Base-by-base conservation (phyloP, 2,888 invertebrate genomes). In the Sarcophaga carnaria region DNA sequence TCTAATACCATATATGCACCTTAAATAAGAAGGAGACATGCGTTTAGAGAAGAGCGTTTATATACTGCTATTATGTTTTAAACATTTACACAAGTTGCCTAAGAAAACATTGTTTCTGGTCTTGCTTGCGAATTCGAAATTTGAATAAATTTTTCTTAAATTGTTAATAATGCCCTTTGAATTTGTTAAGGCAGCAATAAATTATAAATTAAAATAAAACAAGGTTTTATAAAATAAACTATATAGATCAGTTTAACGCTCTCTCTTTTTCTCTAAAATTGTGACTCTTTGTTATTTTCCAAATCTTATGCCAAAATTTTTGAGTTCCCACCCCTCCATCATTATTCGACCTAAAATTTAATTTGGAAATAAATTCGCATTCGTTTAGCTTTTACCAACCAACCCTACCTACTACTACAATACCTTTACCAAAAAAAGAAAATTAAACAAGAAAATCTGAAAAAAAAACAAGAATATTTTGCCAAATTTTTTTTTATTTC, bases 401-500 rank as follows among this genome's bases (percentile, higher is more conserved):
- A 37, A 37, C 37, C 37, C 37, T 37, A 37, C 10, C 37, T 37
- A 37, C 37, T 54, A 54, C 17, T 54, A 54, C 17, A 17, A 54
- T 2, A 14, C 54, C 54, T 14, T 17, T 54, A 17, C 2, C n/a
- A 62, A 60, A 59, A 45, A n/a, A 59, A 54, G 12, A 62, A 60
- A 59, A 45, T 60, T 11, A 74, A 45, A n/a, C n/a, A 54, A 54
- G 10, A 12, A 54, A 54, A 22, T 2, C n/a, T n/a, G 59, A 25
- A 20, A 76, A 3, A 3, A 54, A 54, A 54, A 54, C 17, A 54
- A 14, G 17, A 54, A 54, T 14, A 54, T 54, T 47, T 59, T 62
- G 25, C 69, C 78, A 79, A 78, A 54, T 64, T 49, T 63, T 75
- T 3, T 2, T 20, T n/a, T 71, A 77, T 77, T 77, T n/a, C 20